Evolutionary conservation across 2,888 invertebrate species (phyloP).

Genomic region (Polymixis flavicincta): DNA sequence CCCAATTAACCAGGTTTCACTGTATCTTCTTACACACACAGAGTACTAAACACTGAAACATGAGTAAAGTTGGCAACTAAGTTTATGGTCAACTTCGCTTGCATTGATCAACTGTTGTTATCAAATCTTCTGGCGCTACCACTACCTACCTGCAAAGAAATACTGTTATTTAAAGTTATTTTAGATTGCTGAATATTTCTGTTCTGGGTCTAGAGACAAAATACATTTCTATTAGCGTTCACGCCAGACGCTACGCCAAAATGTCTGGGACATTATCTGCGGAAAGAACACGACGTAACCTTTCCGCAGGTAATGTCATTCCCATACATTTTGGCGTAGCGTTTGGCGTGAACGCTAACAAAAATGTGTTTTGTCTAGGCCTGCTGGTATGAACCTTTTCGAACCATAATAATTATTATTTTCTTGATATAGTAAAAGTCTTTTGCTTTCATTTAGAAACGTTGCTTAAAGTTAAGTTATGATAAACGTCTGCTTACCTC

Average conservation of each 20-base stretch:
- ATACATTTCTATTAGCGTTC: too few species aligned
- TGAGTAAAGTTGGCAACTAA: not conserved
- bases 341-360: too few species aligned
- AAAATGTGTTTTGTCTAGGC: too few species aligned
- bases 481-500: not conserved
- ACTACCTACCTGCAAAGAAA: constrained; percentile 1
- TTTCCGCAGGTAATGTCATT: too few species aligned
- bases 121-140: constrained; percentile 15
- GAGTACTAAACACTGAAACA: not conserved
- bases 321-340: too few species aligned
- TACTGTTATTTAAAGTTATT: not conserved
- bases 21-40: not conserved
- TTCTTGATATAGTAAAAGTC: not conserved
- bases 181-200: constrained; percentile 5
- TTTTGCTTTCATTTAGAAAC: not conserved
- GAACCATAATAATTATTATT: not conserved
- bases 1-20: too few species aligned
- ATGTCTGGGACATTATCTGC: too few species aligned
- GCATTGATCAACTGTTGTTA: constrained; percentile 26
- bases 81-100: constrained; percentile 21
- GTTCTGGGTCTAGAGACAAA: too few species aligned
- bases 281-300: too few species aligned
- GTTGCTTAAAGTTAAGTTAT: not conserved
- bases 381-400: not conserved
- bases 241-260: too few species aligned